Percentiles rank a stretch among this genome's conserved stretches.
phyloP scores from a whole-genome alignment of 2,113 vertebrate species.

The Nettapus auritus region DNA sequence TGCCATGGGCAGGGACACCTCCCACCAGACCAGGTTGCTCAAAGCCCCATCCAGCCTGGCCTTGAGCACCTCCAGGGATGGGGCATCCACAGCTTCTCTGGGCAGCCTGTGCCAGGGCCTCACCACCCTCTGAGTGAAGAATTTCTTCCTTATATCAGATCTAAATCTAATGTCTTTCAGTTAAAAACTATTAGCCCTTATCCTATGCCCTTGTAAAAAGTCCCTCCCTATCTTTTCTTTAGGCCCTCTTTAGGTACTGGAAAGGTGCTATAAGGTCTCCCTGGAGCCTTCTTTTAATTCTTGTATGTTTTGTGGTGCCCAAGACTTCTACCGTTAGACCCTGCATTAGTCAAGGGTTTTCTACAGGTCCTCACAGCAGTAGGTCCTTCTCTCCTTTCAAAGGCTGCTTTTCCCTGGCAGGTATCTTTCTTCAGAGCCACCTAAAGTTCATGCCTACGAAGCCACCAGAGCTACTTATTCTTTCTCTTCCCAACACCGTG shows the following conservation, averaged over 20 bases:
- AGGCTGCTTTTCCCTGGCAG: neutral
- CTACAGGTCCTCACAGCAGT: neutral
- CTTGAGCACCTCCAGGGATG: too few relatives aligned
- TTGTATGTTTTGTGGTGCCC: neutral
- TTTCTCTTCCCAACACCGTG: neutral
- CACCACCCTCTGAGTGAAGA: too few relatives aligned
- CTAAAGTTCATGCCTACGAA: neutral
- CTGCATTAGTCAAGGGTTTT: neutral
- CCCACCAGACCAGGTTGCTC: too few relatives aligned
- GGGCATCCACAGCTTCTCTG: too few relatives aligned
- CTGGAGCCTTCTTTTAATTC: neutral
- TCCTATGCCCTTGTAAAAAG: neutral
- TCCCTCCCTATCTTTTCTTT: neutral
- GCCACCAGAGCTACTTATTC: neutral
- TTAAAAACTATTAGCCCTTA: neutral
- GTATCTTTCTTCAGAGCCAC: neutral
- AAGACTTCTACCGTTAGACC: neutral
- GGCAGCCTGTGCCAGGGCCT: too few relatives aligned
- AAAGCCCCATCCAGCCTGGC: too few relatives aligned
- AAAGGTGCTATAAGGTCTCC: neutral
- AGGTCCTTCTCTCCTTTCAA: neutral
- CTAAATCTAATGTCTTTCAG: too few relatives aligned
- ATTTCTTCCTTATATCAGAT: too few relatives aligned
- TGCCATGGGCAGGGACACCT: too few relatives aligned
- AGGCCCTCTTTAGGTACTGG: neutral